Evolutionary conservation across 1,140 invertebrate species (phyloP).

Genomic region (Trichoplusia ni): DNA sequence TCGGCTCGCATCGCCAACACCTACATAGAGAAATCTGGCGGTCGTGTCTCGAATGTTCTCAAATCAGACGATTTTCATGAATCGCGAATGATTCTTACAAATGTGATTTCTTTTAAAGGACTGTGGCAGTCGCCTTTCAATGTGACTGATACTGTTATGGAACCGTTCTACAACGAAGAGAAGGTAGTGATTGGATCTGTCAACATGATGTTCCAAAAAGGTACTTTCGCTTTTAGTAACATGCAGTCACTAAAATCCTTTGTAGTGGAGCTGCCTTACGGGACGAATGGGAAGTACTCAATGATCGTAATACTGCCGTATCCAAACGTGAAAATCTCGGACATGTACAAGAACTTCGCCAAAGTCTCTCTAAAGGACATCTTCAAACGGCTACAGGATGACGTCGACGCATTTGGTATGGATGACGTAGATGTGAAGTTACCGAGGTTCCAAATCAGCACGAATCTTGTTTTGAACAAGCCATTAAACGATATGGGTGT

Average conservation of each 20-base stretch:
- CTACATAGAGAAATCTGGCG: slow-evolving; percentile 61
- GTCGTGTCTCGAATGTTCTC: slow-evolving; percentile 65
- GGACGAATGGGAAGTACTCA: slow-evolving; percentile 64
- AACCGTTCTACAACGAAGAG: slow-evolving; percentile 82
- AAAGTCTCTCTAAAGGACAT: slow-evolving; percentile 53
- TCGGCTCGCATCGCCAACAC: slow-evolving; percentile 57
- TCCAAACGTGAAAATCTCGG: slow-evolving; percentile 47
- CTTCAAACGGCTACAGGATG: slow-evolving; percentile 73
- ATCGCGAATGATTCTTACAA: slow-evolving; percentile 87
- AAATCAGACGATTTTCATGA: slow-evolving; percentile 76
- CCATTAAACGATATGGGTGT: slow-evolving; percentile 86
- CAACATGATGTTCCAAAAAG: slow-evolving; percentile 84
- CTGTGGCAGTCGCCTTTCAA: slow-evolving; percentile 88
- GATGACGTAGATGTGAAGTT: slow-evolving; percentile 85
- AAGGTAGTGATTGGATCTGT: slow-evolving; percentile 77
- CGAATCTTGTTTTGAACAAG: slow-evolving; percentile 83
- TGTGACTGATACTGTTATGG: slow-evolving; percentile 79
- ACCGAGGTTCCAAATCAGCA: slow-evolving; percentile 87
- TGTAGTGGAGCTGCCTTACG: slow-evolving; percentile 82
- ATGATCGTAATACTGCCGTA: slow-evolving; percentile 66
- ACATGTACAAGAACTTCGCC: slow-evolving; percentile 58
- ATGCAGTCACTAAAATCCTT: slow-evolving; percentile 80
- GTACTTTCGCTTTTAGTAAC: slow-evolving; percentile 76
- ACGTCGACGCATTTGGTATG: slow-evolving; percentile 67
- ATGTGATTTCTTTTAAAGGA: slow-evolving; percentile 92